Evolutionary conservation across 2,888 invertebrate species (phyloP).

Genomic region (Spialia ferax): DNA sequence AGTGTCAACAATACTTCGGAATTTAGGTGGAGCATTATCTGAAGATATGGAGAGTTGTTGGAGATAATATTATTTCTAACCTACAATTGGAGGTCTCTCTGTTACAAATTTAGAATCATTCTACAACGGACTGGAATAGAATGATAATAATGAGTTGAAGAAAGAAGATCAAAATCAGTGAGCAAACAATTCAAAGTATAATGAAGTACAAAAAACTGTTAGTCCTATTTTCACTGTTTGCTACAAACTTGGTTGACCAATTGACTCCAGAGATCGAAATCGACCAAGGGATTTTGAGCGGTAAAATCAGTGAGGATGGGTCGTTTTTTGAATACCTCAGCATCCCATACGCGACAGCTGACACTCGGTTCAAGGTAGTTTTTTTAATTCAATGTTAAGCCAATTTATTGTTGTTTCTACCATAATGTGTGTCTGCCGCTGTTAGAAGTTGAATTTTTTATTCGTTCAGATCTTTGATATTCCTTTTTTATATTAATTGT

Average conservation of each 20-base stretch:
- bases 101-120: no score
- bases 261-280: constrained; percentile 73
- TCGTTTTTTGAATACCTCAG: constrained; percentile 74
- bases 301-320: constrained; percentile 72
- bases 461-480: background rate
- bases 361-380: constrained; percentile 73
- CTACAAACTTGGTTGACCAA: constrained; percentile 73
- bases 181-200: constrained; percentile 26
- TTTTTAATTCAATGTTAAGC: background rate
- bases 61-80: background rate
- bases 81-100: background rate
- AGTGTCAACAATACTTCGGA: background rate
- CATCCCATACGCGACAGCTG: constrained; percentile 74
- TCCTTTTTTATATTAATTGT: background rate
- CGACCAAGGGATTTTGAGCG: constrained; percentile 73
- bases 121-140: background rate
- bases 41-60: background rate
- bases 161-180: background rate
- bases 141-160: background rate
- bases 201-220: constrained; percentile 66
- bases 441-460: background rate
- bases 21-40: background rate
- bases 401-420: constrained; percentile 1
- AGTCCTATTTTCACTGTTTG: constrained; percentile 70
- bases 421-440: background rate